phyloP scores from a whole-genome alignment of 1,140 invertebrate species.

The Phenacoccus solenopsis region DNA sequence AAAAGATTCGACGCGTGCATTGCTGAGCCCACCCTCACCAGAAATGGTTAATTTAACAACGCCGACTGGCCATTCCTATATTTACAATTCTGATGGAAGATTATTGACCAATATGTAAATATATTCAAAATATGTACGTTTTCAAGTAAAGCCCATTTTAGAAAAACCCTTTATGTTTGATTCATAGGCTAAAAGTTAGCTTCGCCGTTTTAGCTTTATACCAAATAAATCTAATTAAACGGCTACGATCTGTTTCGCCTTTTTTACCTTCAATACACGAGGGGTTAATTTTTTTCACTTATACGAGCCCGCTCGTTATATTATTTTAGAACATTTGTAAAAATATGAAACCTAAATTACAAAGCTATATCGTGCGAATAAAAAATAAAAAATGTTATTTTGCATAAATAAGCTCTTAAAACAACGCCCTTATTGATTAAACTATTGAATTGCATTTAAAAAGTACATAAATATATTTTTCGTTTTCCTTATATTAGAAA shows the following conservation, averaged over 20 bases:
- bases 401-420: background rate
- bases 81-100: constrained; percentile 7
- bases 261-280: background rate
- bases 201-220: background rate
- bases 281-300: background rate
- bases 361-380: background rate
- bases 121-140: constrained; percentile 14
- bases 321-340: background rate
- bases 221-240: background rate
- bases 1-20: background rate
- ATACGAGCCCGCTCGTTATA: background rate
- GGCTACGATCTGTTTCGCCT: background rate
- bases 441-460: background rate
- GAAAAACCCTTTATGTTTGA: constrained; percentile 15
- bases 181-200: background rate
- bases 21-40: background rate
- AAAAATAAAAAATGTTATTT: background rate
- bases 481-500: too few relatives aligned
- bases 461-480: background rate
- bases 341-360: background rate
- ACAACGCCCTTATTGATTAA: background rate
- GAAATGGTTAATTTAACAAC: constrained; percentile 14
- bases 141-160: background rate
- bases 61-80: background rate
- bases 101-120: constrained; percentile 17